Percentiles rank a stretch among this genome's conserved stretches.
Conservation (phyloP, 2,113 vertebrate species). For the Apodemus sylvaticus region DNA sequence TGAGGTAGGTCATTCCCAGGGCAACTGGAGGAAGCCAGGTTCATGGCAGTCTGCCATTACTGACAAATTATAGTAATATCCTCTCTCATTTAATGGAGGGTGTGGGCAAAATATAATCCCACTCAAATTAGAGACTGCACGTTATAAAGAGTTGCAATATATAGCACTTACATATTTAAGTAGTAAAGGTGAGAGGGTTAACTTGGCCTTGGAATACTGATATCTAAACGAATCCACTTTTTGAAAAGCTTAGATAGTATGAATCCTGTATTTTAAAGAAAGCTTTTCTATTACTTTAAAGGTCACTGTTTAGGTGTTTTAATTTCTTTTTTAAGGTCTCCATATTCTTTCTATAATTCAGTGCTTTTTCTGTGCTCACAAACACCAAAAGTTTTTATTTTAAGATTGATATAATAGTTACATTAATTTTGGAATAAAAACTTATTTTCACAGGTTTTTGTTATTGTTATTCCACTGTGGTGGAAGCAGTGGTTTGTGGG, state of each 20-base stretch:
- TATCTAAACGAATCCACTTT: background rate
- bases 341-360: background rate
- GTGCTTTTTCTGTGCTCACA: background rate
- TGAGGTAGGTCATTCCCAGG: background rate
- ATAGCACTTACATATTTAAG: slow-evolving; percentile 48
- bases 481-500: background rate
- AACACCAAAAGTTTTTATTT: no score
- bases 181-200: slow-evolving; percentile 21
- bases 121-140: slow-evolving; percentile 50
- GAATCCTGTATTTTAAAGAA: background rate
- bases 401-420: background rate
- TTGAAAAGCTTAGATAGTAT: slow-evolving; percentile 28
- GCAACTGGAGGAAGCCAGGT: background rate
- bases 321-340: background rate
- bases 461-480: background rate
- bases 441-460: background rate
- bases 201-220: background rate
- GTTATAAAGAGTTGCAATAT: slow-evolving; percentile 31
- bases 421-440: background rate
- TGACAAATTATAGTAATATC: slow-evolving; percentile 51
- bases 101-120: slow-evolving; percentile 9
- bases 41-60: background rate
- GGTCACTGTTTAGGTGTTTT: background rate
- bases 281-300: slow-evolving; percentile 39
- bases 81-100: slow-evolving; percentile 28